Base-by-base conservation (phyloP, 2,888 invertebrate species). In the Himalopsyche tibetana region DNA sequence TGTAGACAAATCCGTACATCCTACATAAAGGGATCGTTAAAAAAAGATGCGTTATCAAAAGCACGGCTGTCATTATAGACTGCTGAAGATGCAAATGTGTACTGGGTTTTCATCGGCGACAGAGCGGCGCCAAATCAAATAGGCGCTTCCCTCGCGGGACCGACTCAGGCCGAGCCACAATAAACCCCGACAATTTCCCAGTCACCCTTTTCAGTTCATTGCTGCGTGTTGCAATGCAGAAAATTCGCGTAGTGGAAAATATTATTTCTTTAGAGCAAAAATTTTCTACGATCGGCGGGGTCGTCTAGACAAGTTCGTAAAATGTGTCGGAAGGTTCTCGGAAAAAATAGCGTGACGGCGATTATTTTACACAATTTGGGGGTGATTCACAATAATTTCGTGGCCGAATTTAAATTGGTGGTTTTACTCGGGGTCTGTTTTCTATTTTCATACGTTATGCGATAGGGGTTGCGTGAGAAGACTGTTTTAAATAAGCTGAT, bases 341-440 rank as follows among this genome's bases (percentile, higher is more conserved):
- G 63, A 63, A 63, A 63, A 63, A 63, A 19, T 63, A 2, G n/a
- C 63, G 63, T 63, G 63, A 63, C 19, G n/a, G n/a, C 4, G n/a
- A 9, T 63, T 63, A 63, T 63, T 63, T 63, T 63, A 63, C 28
- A 63, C 19, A 63, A 63, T 63, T 63, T 63, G 15, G 63, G 63
- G 63, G 63, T 15, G 63, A n/a, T 63, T 63, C 19, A 19, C 19
- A 63, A 19, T 19, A 63, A 63, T 63, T 63, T 63, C 11, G 63
- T 19, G 19, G 28, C 63, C 63, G 8, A 63, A 63, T 19, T 63
- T 11, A 63, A 63, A 63, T 63, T 63, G 63, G 8, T 63, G 28
- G 28, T 19, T 63, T 63, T 6, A 28, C 19, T 63, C 28, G 63
- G 8, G 63, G 63, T 63, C 6, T 9, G 63, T 19, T 63, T 63